Conservation (phyloP, 2,797 vertebrate species). For the Paramormyrops hopkinsi region DNA sequence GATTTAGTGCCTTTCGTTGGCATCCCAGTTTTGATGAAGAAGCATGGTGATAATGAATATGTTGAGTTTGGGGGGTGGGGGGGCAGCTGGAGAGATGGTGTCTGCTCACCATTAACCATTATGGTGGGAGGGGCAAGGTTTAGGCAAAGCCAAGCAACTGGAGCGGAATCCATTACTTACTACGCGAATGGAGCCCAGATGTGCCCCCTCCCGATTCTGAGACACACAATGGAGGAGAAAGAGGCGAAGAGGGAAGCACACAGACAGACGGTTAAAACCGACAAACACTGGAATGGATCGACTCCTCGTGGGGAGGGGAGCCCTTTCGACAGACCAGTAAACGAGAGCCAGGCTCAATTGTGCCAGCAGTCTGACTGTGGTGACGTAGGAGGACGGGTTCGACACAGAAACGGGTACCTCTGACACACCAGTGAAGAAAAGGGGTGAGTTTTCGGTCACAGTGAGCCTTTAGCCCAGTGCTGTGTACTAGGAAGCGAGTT, state of each 20-base stretch:
- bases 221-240: conserved; percentile 58
- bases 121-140: background rate
- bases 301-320: background rate
- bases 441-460: background rate
- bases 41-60: background rate
- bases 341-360: background rate
- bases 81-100: background rate
- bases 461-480: background rate
- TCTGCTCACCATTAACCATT: background rate
- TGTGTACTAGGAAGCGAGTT: background rate
- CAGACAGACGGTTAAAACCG: conserved; percentile 28
- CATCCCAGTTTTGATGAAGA: background rate
- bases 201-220: conserved; percentile 74
- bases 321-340: background rate
- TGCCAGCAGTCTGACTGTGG: background rate
- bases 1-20: background rate
- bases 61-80: background rate
- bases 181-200: conserved; percentile 75
- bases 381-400: background rate
- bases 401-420: background rate
- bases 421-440: background rate
- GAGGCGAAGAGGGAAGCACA: conserved; percentile 62
- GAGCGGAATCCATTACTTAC: conserved; percentile 59
- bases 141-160: conserved; percentile 13
- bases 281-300: background rate